Base-by-base conservation (phyloP, 2,888 invertebrate species). In the Zygothrica quintamaculata region DNA sequence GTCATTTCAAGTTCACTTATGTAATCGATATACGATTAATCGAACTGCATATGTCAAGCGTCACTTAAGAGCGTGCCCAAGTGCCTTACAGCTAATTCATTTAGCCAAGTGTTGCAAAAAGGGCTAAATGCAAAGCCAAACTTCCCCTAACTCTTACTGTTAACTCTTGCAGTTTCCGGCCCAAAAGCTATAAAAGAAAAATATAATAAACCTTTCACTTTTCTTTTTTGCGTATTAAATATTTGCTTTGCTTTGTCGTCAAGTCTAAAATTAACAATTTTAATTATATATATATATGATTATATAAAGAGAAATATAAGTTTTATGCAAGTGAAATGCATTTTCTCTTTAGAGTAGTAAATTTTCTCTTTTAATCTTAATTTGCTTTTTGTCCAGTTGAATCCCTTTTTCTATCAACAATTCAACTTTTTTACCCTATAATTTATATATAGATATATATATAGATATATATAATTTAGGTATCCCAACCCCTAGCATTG, bases 161-260 rank as follows among this genome's bases (percentile, higher is more conserved):
- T 8, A 37, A 12, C n/a, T 6, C 12, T 26, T 53, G 44, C 33
- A 47, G 57, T 74, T 77, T 81, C 77, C 85, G 78, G 80, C 59
- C 51, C 47, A 71, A 60, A 40, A 64, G 43, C n/a, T n/a, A n/a
- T n/a, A n/a, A n/a, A n/a, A n/a, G n/a, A n/a, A n/a, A n/a, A n/a
- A n/a, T n/a, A n/a, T n/a, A n/a, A n/a, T n/a, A n/a, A n/a, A n/a
- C 75, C 77, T 84, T 84, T 76, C 74, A 73, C 65, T 79, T 62
- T 22, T 22, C 5, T 22, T 2, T 22, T 53, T 57, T 44, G 39
- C 72, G 51, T 29, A 15, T 46, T 47, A 31, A 55, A 48, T 61
- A 57, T 72, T 59, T 44, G 43, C 40, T 4, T 53, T 36, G 65
- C 56, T 46, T 18, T 47, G 7, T 22, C 48, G 44, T 16, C 15